Evolutionary conservation across 2,113 vertebrate species (phyloP).

Genomic region (Stegastes partitus): DNA sequence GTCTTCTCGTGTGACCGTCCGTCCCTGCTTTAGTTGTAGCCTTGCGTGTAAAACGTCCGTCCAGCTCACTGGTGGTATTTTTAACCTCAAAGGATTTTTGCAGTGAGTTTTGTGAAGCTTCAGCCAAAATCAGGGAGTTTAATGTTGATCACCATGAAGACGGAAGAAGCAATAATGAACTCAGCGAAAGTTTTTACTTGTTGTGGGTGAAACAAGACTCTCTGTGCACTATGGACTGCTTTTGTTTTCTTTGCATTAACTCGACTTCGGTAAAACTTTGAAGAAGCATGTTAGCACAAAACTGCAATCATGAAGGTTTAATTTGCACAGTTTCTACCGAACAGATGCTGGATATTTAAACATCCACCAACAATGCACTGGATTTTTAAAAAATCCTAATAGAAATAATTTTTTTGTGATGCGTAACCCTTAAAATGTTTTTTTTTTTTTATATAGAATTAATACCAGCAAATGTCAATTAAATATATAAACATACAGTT

Average conservation of each 20-base stretch:
- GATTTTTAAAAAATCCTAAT: too few species aligned
- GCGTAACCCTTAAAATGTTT: too few species aligned
- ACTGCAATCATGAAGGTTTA: slow-evolving; percentile 1
- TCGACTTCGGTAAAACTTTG: too few species aligned
- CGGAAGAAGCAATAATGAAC: slow-evolving; percentile 58
- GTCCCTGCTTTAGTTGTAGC: slow-evolving; percentile 11
- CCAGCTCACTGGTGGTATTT: slow-evolving; percentile 6
- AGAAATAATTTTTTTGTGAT: too few species aligned
- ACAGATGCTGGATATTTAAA: slow-evolving; percentile 16
- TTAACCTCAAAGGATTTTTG: background rate
- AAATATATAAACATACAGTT: too few species aligned
- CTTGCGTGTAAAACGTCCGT: background rate
- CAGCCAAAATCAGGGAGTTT: slow-evolving; percentile 60
- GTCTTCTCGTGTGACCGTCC: too few species aligned
- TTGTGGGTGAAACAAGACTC: background rate
- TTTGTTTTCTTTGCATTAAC: too few species aligned
- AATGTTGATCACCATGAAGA: slow-evolving; percentile 7
- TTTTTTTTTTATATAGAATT: too few species aligned
- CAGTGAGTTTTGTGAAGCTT: background rate
- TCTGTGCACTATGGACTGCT: too few species aligned
- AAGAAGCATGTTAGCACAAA: background rate
- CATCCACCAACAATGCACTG: background rate
- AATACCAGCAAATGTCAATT: too few species aligned
- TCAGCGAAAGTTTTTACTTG: background rate
- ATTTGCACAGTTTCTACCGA: slow-evolving; percentile 16